Conservation (phyloP, 2,888 invertebrate genomes). For the Philopedon plagiatum region DNA sequence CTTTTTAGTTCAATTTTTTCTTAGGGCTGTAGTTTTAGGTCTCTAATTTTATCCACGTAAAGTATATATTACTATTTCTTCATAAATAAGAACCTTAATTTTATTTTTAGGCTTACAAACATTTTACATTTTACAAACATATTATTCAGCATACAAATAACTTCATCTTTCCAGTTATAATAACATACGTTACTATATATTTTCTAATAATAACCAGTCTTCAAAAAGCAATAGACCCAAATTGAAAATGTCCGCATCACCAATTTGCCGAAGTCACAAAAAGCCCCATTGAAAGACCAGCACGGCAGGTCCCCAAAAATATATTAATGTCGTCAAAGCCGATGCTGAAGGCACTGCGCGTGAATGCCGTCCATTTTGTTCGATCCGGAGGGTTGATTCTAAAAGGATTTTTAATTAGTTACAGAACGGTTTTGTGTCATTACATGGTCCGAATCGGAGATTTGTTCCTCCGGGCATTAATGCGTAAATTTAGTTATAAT, state of each 20-base stretch:
- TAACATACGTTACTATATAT: not conserved
- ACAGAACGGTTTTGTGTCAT: slow-evolving; percentile 47
- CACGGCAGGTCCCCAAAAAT: slow-evolving; percentile 26
- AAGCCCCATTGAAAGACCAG: slow-evolving; percentile 37
- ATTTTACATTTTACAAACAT: no score
- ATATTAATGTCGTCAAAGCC: slow-evolving; percentile 51
- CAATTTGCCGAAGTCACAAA: slow-evolving; percentile 49
- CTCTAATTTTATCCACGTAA: no score
- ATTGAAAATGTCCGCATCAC: slow-evolving; percentile 49
- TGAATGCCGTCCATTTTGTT: slow-evolving; percentile 51
- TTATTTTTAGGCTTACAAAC: no score
- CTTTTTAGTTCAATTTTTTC: no score
- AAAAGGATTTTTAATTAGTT: slow-evolving; percentile 48
- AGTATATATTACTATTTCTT: no score
- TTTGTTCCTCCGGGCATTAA: slow-evolving; percentile 27
- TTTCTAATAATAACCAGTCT: slow-evolving; percentile 32
- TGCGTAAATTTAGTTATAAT: slow-evolving; percentile 21
- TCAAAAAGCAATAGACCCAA: slow-evolving; percentile 42
- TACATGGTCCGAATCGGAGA: slow-evolving; percentile 44
- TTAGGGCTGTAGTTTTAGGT: no score
- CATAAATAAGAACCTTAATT: no score
- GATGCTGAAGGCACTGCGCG: slow-evolving; percentile 50
- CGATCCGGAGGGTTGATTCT: slow-evolving; percentile 48
- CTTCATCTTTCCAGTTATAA: not conserved
- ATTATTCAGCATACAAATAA: no score